Conservation (phyloP, 2,888 invertebrate species). For the Rutpela maculata region DNA sequence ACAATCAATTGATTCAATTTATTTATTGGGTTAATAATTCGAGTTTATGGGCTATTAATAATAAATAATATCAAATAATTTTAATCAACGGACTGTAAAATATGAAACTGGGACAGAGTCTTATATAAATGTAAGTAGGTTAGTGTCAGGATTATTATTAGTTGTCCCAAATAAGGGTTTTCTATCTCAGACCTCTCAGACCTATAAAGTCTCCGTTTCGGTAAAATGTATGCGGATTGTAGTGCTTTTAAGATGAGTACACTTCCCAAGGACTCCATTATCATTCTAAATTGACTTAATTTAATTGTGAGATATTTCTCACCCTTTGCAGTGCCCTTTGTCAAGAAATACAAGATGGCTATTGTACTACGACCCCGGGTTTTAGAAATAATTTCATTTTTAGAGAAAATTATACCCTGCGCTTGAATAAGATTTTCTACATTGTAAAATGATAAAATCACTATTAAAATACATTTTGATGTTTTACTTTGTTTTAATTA, state of each 20-base stretch:
- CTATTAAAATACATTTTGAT: too few relatives aligned
- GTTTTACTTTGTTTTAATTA: too few relatives aligned
- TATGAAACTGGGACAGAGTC: neutral
- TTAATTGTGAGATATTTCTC: constrained; percentile 2
- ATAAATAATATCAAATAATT: too few relatives aligned
- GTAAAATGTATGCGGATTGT: constrained; percentile 8
- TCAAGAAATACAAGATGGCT: neutral
- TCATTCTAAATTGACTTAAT: constrained; percentile 19
- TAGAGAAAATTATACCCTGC: neutral
- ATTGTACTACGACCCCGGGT: neutral
- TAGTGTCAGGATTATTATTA: neutral
- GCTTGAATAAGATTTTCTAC: neutral
- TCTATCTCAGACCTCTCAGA: neutral
- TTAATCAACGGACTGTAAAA: too few relatives aligned
- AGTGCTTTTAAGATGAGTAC: constrained; percentile 15
- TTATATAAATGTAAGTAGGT: neutral
- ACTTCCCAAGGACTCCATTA: constrained; percentile 19
- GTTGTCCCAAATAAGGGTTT: neutral
- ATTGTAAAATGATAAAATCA: neutral
- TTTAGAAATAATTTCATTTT: neutral
- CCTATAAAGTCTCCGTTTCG: neutral
- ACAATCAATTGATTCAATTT: too few relatives aligned
- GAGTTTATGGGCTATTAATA: too few relatives aligned
- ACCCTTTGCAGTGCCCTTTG: neutral
- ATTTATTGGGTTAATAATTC: too few relatives aligned